Percentiles rank a stretch among this genome's conserved stretches.
phyloP scores from a whole-genome alignment of 1,140 invertebrate genomes.

The Agrilus planipennis region DNA sequence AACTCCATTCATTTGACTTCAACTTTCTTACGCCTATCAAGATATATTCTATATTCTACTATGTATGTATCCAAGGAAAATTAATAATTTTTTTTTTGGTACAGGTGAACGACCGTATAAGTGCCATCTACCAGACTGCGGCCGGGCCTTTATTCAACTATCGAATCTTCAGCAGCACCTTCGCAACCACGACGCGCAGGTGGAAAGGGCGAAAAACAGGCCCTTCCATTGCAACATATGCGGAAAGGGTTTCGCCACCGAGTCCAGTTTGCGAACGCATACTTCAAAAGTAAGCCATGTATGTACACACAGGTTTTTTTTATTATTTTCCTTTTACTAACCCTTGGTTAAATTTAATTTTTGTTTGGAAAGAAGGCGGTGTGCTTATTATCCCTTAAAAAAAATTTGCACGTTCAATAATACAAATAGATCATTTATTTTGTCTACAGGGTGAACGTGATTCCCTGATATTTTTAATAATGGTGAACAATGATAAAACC shows the following conservation, averaged over 20 bases:
- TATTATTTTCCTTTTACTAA: conserved; percentile 23
- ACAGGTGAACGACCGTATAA: conserved; percentile 93
- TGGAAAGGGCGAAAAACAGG: conserved; percentile 86
- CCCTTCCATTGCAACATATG: conserved; percentile 95
- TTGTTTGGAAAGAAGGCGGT: no score
- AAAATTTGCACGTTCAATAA: no score
- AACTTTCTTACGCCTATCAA: no score
- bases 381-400: not conserved
- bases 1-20: no score
- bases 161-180: conserved; percentile 95
- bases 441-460: no score
- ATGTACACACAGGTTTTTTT: conserved; percentile 40
- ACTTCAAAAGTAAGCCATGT: conserved; percentile 88
- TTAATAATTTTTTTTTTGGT: conserved; percentile 38
- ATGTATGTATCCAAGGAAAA: no score
- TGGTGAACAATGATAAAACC: no score
- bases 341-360: no score
- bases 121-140: conserved; percentile 90
- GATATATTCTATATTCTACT: no score
- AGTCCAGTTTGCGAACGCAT: conserved; percentile 87
- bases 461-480: no score
- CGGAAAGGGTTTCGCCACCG: conserved; percentile 91
- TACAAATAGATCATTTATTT: no score
- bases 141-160: conserved; percentile 91
- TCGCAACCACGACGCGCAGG: conserved; percentile 90